Conservation (phyloP, 2,797 vertebrate species). For the Avahi laniger region DNA sequence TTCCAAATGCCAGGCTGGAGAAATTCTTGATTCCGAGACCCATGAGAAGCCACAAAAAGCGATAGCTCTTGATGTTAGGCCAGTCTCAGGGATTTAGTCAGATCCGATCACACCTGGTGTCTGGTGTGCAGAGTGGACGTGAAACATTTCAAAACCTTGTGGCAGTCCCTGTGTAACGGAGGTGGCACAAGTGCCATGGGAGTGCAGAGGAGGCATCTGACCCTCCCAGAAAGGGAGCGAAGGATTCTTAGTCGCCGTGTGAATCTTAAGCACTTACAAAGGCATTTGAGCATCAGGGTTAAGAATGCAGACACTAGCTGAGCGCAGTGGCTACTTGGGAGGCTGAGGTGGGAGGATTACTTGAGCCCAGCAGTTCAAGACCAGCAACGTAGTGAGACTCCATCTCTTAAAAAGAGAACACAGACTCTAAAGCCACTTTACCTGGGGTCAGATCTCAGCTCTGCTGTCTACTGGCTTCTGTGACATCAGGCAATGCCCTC, state of each 20-base stretch:
- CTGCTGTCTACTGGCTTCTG: background rate
- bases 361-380: too few species aligned
- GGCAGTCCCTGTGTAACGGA: too few species aligned
- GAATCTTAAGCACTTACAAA: background rate
- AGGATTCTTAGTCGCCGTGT: accelerated
- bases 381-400: too few species aligned
- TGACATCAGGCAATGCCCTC: background rate
- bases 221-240: background rate
- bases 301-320: background rate
- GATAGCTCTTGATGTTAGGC: background rate
- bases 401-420: too few species aligned
- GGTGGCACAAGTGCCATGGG: accelerated
- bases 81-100: background rate
- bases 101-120: accelerated
- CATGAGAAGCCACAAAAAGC: background rate
- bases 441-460: too few species aligned
- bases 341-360: too few species aligned
- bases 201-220: background rate
- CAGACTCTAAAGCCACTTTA: background rate
- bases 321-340: too few species aligned
- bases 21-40: background rate
- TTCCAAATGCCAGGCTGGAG: background rate
- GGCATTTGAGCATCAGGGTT: too few species aligned
- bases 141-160: background rate
- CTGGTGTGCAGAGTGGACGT: too few species aligned